Evolutionary conservation across 2,888 invertebrate genomes (phyloP).

Genomic region (Perdita meconis): DNA sequence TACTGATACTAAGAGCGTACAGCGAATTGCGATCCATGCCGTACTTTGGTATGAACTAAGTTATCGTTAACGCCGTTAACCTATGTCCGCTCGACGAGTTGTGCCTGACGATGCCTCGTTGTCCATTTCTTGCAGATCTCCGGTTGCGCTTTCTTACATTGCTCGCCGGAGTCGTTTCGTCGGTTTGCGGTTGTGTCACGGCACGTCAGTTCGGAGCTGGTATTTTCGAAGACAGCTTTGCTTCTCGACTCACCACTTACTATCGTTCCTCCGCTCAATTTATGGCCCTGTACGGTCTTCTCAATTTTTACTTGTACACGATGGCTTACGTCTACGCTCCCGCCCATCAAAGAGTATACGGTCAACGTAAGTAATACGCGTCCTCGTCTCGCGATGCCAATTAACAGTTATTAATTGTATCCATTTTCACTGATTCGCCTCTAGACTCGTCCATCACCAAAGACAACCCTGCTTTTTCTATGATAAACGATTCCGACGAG

Average conservation of each 20-base stretch:
- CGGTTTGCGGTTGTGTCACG: slow-evolving; percentile 90
- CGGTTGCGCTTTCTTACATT: slow-evolving; percentile 95
- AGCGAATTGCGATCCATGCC: slow-evolving; percentile 98
- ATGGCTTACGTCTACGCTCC: slow-evolving; percentile 98
- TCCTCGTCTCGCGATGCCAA: too few relatives aligned
- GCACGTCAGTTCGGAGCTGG: slow-evolving; percentile 94
- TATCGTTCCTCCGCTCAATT: slow-evolving; percentile 97
- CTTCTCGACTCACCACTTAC: slow-evolving; percentile 93
- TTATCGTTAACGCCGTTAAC: neutral
- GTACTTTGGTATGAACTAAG: slow-evolving; percentile 93
- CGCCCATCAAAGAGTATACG: slow-evolving; percentile 91
- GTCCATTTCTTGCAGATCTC: slow-evolving; percentile 88
- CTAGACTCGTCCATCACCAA: slow-evolving; percentile 96
- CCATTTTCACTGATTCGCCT: slow-evolving; percentile 5
- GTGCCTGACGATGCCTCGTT: too few relatives aligned
- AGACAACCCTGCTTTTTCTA: slow-evolving; percentile 98
- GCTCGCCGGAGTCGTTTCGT: slow-evolving; percentile 92
- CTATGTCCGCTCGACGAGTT: neutral
- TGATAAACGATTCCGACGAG: slow-evolving; percentile 99
- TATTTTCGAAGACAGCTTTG: slow-evolving; percentile 97
- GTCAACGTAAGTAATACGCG: slow-evolving; percentile 86
- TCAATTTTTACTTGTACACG: slow-evolving; percentile 96
- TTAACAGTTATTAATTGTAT: too few relatives aligned
- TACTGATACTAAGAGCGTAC: slow-evolving; percentile 95
- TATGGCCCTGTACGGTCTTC: slow-evolving; percentile 96